phyloP scores from a whole-genome alignment of 2,797 vertebrate species.

The Bradypodion ventrale region DNA sequence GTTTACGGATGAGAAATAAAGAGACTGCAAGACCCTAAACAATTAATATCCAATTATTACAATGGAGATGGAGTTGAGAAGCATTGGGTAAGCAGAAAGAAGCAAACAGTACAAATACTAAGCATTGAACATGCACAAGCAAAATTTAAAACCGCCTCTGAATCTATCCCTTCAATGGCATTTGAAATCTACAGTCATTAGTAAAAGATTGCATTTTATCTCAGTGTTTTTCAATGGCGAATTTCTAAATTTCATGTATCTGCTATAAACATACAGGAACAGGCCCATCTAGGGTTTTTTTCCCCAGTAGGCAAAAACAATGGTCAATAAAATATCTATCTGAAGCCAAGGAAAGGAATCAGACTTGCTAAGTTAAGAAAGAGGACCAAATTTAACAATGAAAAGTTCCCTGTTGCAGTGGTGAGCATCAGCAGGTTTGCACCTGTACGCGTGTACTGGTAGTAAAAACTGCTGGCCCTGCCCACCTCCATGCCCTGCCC shows the following conservation, averaged over 20 bases:
- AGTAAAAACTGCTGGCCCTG: too few relatives aligned
- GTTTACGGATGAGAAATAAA: background rate
- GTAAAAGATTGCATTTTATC: background rate
- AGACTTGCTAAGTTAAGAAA: background rate
- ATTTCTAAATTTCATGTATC: background rate
- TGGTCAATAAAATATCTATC: background rate
- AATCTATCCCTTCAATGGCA: background rate
- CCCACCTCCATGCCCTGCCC: too few relatives aligned
- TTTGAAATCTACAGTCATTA: background rate
- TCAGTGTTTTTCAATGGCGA: background rate
- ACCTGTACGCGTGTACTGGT: too few relatives aligned
- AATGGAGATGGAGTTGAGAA: background rate
- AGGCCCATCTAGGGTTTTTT: background rate
- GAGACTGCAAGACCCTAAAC: background rate
- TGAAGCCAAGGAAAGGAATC: background rate
- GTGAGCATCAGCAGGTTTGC: too few relatives aligned
- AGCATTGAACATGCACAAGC: too few relatives aligned
- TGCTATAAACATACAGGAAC: background rate
- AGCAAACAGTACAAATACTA: background rate
- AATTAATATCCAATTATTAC: background rate
- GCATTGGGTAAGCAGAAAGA: too few relatives aligned
- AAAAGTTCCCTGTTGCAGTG: too few relatives aligned
- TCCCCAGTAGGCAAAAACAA: too few relatives aligned
- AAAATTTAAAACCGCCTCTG: background rate
- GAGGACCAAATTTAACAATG: background rate